Conservation (phyloP, 2,113 vertebrate genomes). For the Urocitellus parryii region DNA sequence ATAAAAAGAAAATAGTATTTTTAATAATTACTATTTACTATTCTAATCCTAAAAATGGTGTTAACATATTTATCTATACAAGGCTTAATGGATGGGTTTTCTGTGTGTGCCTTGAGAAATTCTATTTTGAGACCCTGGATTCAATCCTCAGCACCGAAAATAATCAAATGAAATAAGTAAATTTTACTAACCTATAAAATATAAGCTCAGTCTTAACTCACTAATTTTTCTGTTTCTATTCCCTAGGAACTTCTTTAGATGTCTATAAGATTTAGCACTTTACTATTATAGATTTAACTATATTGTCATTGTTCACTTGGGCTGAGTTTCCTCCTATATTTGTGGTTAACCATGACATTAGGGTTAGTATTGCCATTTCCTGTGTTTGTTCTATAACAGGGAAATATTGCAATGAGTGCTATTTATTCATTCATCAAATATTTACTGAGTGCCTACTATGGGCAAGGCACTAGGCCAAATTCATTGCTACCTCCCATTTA, state of each 20-base stretch:
- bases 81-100: background rate
- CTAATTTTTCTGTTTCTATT: background rate
- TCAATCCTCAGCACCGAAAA: background rate
- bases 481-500: background rate
- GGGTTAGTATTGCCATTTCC: constrained; percentile 4
- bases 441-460: background rate
- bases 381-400: background rate
- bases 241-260: background rate
- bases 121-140: background rate
- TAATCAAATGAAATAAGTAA: background rate
- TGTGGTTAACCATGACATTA: constrained; percentile 15
- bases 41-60: background rate
- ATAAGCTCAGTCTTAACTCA: background rate
- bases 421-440: constrained; percentile 45
- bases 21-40: background rate
- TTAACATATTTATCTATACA: background rate
- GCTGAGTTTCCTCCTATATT: constrained; percentile 1
- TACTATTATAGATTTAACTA: background rate
- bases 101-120: background rate
- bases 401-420: background rate
- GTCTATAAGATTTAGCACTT: background rate
- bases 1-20: background rate
- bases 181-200: background rate
- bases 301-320: background rate
- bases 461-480: background rate